Base-by-base conservation (phyloP, 2,797 vertebrate genomes). In the Phrynocephalus vlangalii region DNA sequence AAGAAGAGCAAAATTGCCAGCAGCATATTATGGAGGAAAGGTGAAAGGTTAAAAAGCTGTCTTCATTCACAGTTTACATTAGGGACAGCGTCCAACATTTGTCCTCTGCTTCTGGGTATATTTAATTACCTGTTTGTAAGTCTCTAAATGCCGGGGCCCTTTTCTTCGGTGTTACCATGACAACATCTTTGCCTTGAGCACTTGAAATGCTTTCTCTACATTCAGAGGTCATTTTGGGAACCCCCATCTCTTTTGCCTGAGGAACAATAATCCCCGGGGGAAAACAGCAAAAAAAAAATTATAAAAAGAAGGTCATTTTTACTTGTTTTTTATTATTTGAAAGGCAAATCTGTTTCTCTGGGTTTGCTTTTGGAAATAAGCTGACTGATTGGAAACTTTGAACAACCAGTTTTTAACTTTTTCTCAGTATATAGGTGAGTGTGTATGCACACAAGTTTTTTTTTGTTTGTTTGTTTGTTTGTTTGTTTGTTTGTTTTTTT, bases 111-210 rank as follows among this genome's bases (percentile, higher is more conserved):
- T 92, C 88, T 93, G 93, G 94, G 90, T 89, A 89, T 93, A 90
- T 94, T 94, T 94, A 96, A 95, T 94, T 95, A 94, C 91, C 92
- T 95, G 84, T 71, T 72, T 93, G 44, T 79, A 93, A 95, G 86
- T 93, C 92, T 93, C 94, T 79, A 92, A 90, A 75, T 82, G 56
- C 85, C 0, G 2, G 83, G 89, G 50, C 89, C 95, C 84, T 86
- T 10, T 87, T 91, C 87, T 75, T 91, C 44, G 16, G 28, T 90
- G 96, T 96, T 92, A 0, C 95, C 94, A 96, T 96, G 94, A 88
- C 92, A 96, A 96, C 93, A 0, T 91, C 38, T 72, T 86, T 91
- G 85, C 87, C 95, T 85, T 92, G 92, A 93, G 88, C 86, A 88
- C 89, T 67, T 79, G 30, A n/a, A 81, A 88, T 72, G 70, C 89